phyloP scores from a whole-genome alignment of 2,797 vertebrate genomes.

The Tauraco hartlaubi region DNA sequence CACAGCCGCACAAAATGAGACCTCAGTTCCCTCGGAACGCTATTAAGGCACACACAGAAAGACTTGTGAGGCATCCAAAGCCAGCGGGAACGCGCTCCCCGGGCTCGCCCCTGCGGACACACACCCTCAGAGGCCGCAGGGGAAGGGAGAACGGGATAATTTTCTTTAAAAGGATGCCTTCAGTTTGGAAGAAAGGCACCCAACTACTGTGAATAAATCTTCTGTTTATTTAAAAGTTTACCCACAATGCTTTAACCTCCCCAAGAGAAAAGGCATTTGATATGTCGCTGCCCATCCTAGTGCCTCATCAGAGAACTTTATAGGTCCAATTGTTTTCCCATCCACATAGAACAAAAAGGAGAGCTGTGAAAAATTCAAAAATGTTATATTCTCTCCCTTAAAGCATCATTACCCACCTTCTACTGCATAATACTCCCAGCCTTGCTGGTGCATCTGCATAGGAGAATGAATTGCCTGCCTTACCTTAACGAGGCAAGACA shows the following conservation, averaged over 20 bases:
- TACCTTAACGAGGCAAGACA: not conserved
- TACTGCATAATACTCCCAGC: not conserved
- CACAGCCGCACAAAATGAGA: slow-evolving; percentile 77
- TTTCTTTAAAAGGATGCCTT: slow-evolving; percentile 70
- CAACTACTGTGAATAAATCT: slow-evolving; percentile 66
- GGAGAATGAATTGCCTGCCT: not conserved
- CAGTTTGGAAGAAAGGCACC: slow-evolving; percentile 46
- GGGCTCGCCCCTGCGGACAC: not conserved
- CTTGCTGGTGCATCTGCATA: not conserved
- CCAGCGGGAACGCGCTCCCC: slow-evolving; percentile 45
- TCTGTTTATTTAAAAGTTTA: slow-evolving; percentile 60
- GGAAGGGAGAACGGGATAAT: slow-evolving; percentile 39
- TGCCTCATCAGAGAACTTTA: slow-evolving; percentile 14
- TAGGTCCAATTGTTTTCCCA: slow-evolving; percentile 22
- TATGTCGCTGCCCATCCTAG: not conserved
- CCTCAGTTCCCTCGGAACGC: slow-evolving; percentile 81
- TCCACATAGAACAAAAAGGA: slow-evolving; percentile 20
- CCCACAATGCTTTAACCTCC: slow-evolving; percentile 18
- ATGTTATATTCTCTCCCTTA: slow-evolving; percentile 1
- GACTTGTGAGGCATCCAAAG: slow-evolving; percentile 77
- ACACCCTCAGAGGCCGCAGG: slow-evolving; percentile 7
- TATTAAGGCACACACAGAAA: slow-evolving; percentile 77
- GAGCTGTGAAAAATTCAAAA: slow-evolving; percentile 37
- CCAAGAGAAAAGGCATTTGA: not conserved
- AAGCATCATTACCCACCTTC: slow-evolving; percentile 40